Percentiles rank a stretch among this genome's conserved stretches.
Conservation (phyloP, 2,113 vertebrate genomes). For the Trochalopteron elliotii region DNA sequence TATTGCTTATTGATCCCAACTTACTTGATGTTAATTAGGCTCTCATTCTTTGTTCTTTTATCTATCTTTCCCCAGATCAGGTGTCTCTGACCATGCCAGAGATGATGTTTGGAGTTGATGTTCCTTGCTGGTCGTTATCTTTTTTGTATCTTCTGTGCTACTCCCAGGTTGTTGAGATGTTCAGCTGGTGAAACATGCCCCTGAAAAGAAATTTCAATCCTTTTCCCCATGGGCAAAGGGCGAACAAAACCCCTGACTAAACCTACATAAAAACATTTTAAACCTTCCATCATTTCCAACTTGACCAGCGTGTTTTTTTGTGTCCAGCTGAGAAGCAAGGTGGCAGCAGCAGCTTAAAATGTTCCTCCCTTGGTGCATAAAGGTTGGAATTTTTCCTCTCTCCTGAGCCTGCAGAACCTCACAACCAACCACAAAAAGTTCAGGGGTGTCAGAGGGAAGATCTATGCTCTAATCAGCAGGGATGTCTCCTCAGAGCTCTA, state of each 20-base stretch:
- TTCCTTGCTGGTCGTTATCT: rapidly evolving
- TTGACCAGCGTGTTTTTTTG: not conserved
- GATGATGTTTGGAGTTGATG: not conserved
- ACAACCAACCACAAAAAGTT: not conserved
- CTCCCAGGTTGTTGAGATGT: not conserved
- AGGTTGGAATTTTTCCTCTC: not conserved
- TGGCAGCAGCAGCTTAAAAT: conserved; percentile 49
- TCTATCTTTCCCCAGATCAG: not conserved
- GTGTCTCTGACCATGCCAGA: rapidly evolving
- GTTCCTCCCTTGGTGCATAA: not conserved
- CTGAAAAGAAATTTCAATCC: not conserved
- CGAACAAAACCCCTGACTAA: not conserved
- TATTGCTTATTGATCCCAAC: not conserved
- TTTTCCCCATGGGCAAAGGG: not conserved
- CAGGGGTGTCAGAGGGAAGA: conserved; percentile 48
- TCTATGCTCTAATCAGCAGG: conserved; percentile 29
- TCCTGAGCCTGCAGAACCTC: not conserved
- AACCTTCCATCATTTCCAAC: not conserved
- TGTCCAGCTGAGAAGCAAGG: conserved; percentile 49
- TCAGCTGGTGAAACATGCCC: not conserved
- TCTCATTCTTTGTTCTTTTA: not conserved
- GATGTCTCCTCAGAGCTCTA: conserved; percentile 28
- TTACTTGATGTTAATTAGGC: not conserved
- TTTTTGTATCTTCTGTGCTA: not conserved
- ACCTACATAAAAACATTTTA: too few relatives aligned